These are phyloP conservation scores for Matsumurasca onukii DNA, from an alignment of 1,140 invertebrate genomes.

Conservation along the genomic window DNA sequence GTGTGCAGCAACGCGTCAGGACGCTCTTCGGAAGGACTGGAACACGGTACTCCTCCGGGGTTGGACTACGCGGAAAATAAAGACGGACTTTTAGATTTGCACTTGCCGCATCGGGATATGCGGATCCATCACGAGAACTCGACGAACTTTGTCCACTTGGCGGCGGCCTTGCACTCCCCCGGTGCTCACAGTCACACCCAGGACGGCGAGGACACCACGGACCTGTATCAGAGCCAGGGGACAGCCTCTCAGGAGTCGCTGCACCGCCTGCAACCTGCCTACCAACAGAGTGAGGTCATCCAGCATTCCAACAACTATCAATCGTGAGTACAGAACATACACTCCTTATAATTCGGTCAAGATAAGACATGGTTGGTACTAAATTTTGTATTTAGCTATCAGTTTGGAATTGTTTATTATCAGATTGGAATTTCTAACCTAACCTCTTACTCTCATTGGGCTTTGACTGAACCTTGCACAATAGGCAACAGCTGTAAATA, in stretches of 20 bases:
- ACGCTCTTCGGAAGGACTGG: slow-evolving; percentile 10
- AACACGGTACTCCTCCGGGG: background rate
- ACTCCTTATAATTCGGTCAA: too few species aligned
- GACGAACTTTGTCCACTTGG: slow-evolving; percentile 12
- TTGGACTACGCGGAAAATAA: slow-evolving; percentile 17
- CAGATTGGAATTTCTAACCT: too few species aligned
- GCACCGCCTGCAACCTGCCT: background rate
- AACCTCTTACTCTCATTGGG: too few species aligned
- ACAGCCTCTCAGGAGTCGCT: background rate
- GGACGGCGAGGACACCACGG: background rate
- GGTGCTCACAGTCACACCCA: background rate
- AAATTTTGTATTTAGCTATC: too few species aligned
- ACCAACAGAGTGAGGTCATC: background rate
- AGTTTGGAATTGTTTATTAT: too few species aligned
- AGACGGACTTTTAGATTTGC: slow-evolving; percentile 11
- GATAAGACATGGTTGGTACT: too few species aligned
- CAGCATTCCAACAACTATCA: slow-evolving; percentile 24
- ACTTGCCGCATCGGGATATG: slow-evolving; percentile 11
- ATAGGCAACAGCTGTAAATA: too few species aligned
- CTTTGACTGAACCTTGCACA: too few species aligned
- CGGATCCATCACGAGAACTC: too few species aligned
- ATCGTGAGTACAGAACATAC: slow-evolving; percentile 20
- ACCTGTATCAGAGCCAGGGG: background rate
- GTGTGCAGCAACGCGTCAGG: slow-evolving; percentile 20
- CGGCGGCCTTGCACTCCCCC: slow-evolving; percentile 9